Evolutionary conservation across 2,888 invertebrate genomes (phyloP).

Genomic region (Diplolepis rosae): DNA sequence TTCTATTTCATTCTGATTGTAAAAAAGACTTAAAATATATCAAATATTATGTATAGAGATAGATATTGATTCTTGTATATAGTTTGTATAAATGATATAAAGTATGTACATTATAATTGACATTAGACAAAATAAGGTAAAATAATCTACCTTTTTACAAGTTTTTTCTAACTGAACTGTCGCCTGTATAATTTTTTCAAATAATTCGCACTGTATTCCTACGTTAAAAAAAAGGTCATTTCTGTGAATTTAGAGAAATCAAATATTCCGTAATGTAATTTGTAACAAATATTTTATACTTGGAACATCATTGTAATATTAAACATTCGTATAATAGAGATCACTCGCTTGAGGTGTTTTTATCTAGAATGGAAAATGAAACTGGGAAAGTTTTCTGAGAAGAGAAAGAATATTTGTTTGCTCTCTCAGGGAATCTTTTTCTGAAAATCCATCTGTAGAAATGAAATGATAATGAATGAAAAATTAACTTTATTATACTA

Average conservation of each 20-base stretch:
- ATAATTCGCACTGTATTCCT: background rate
- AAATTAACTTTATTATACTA: constrained; percentile 12
- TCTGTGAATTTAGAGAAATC: background rate
- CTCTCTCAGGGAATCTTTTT: constrained; percentile 1
- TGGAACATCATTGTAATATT: constrained; percentile 22
- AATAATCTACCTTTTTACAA: no score
- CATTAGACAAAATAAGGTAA: background rate
- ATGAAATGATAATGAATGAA: background rate
- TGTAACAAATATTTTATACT: constrained; percentile 28
- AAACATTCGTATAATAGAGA: constrained; percentile 12
- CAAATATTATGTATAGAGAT: constrained; percentile 40
- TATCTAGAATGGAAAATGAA: background rate
- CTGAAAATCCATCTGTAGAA: background rate
- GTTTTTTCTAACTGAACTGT: no score
- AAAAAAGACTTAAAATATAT: constrained; percentile 33
- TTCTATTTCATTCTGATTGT: background rate
- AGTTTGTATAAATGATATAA: constrained; percentile 51
- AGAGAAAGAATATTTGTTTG: background rate
- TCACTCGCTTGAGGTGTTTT: background rate
- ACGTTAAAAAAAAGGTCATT: background rate
- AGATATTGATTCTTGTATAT: constrained; percentile 55
- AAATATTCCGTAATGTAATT: background rate
- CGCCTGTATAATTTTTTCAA: constrained; percentile 7
- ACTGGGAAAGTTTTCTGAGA: background rate
- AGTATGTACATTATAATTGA: background rate